phyloP scores from a whole-genome alignment of 1,140 invertebrate genomes.

The Drosophila arizonae region DNA sequence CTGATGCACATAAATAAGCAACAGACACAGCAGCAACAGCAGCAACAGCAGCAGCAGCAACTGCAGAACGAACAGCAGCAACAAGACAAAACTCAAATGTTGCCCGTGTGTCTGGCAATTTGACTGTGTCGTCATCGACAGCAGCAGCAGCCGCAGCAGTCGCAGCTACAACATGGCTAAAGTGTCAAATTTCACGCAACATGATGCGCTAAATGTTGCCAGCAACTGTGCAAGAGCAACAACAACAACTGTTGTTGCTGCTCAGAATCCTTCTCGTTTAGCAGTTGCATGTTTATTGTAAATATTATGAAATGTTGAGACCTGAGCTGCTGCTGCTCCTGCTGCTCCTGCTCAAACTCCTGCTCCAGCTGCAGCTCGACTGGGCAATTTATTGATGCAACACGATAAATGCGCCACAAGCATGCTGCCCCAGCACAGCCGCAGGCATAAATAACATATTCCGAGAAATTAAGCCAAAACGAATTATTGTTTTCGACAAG shows the following conservation, averaged over 20 bases:
- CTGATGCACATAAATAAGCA: constrained; percentile 49
- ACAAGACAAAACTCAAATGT: constrained; percentile 43
- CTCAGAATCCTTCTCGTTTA: constrained; percentile 31
- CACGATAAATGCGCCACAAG: constrained; percentile 74
- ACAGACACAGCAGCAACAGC: constrained; percentile 36
- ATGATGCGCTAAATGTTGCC: constrained; percentile 79
- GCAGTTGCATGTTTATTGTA: constrained; percentile 82
- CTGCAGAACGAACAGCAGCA: constrained; percentile 16
- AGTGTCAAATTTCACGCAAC: constrained; percentile 81
- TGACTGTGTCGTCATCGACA: constrained; percentile 68
- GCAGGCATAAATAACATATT: constrained; percentile 74
- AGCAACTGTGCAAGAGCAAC: constrained; percentile 57
- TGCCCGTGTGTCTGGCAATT: constrained; percentile 68
- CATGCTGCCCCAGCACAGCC: constrained; percentile 46
- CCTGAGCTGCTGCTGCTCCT: constrained; percentile 48
- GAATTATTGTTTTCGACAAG: constrained; percentile 76
- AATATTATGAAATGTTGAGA: constrained; percentile 82
- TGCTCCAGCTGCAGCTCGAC: constrained; percentile 32
- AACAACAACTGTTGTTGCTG: constrained; percentile 14
- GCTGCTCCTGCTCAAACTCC: constrained; percentile 26
- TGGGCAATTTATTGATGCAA: constrained; percentile 75
- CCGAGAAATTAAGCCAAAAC: constrained; percentile 73
- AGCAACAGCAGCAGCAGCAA: constrained; percentile 30
- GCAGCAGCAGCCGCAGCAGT: constrained; percentile 26
- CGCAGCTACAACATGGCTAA: constrained; percentile 43